phyloP scores from a whole-genome alignment of 2,888 invertebrate species.

The Lissocephala sabroskyi region DNA sequence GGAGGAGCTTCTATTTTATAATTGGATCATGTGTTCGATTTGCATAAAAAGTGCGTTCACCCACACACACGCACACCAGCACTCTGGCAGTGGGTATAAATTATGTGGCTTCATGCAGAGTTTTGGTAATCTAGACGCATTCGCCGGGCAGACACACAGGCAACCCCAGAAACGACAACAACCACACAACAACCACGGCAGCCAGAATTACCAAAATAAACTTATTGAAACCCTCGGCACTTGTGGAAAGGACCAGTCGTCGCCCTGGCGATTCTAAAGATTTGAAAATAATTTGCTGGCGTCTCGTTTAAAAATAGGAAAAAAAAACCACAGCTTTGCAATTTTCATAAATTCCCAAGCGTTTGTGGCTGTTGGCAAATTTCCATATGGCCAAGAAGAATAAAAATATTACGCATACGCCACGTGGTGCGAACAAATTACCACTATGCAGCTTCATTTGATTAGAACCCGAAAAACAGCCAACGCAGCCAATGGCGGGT shows the following conservation, averaged over 20 bases:
- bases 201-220: neutral
- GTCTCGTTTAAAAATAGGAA: neutral
- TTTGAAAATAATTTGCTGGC: neutral
- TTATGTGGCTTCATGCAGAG: constrained; percentile 25
- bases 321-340: neutral
- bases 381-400: no score
- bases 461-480: constrained; percentile 7
- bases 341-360: neutral
- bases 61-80: neutral
- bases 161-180: neutral
- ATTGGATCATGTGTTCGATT: constrained; percentile 35
- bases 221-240: constrained; percentile 5
- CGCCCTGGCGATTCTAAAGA: neutral
- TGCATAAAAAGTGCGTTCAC: constrained; percentile 23
- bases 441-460: constrained; percentile 29
- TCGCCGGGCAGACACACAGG: no score
- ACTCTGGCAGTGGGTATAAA: neutral
- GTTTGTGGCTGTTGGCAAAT: no score
- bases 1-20: constrained; percentile 10
- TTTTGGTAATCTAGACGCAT: constrained; percentile 9
- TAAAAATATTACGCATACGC: constrained; percentile 19
- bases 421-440: constrained; percentile 5
- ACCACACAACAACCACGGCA: neutral
- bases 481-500: no score
- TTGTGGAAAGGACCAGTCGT: neutral